Evolutionary conservation across 2,797 vertebrate species (phyloP), one percentile per base, ranked within the genome.

Genomic region (Arctocebus calabarensis): DNA sequence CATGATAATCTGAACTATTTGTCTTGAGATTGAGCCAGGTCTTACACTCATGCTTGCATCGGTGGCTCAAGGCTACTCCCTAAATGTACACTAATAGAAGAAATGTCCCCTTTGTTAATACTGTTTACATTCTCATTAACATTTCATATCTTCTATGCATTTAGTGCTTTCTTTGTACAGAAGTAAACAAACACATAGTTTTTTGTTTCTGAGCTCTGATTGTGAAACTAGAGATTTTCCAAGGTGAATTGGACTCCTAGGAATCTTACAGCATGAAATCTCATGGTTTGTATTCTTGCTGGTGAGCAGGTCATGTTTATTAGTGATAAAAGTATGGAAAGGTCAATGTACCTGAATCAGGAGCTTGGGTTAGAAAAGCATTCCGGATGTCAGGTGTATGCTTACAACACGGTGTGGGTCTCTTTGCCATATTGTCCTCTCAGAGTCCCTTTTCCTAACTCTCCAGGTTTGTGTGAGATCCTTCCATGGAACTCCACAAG

Each of bases 141-240:
- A 83, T 93, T 96, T 96, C 70, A 79, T 59, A 68, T 73, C 73
- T 92, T 74, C 29, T 93, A 7, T 29, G 22, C 23, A 12, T 59
- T 92, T 90, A 79, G 27, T 70, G 23, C 20, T 96, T 94, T 84
- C 66, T 94, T 95, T 95, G 84, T 88, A 43, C 27, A 92, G 86
- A 88, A 62, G 84, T 94, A 87, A 95, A 93, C 45, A 93, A 90
- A 62, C 4, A 61, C 43, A 13, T 55, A 13, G 1, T 43, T 62
- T 85, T 68, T 77, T 64, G 81, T 92, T 74, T 91, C 57, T 77
- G 37, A 68, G 68, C 40, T 93, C 37, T 45, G 66, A 88, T 91
- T 78, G 25, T 84, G 91, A 96, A 90, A 89, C 55, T 74, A 89
- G 79, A 75, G 59, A 59, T 94, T 91, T 88, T 86, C 62, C 55